Base-by-base conservation (phyloP, 2,888 invertebrate genomes). In the Sphaerophoria taeniata region DNA sequence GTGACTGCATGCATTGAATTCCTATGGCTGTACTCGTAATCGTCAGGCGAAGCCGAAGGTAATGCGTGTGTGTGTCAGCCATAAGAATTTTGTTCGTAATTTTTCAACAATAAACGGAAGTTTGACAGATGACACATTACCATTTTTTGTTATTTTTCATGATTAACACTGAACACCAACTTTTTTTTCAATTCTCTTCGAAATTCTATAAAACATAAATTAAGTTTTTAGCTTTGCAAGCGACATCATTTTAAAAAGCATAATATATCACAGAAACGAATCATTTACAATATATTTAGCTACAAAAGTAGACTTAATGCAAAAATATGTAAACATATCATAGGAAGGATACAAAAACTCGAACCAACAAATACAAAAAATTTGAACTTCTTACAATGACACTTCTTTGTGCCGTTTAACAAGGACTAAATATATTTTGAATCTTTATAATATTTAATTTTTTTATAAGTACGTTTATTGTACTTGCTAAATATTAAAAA, bases 211-310 rank as follows among this genome's bases (percentile, higher is more conserved):
- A 65, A 43, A n/a, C 4, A 4, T 2, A 47, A 56, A 9, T 78
- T 83, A 47, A 31, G 24, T 67, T 78, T 74, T 39, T n/a, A 65
- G 73, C 73, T 80, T 73, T 56, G 56, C 76, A 70, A 85, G 85
- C 85, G 85, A 85, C 85, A 85, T 85, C 85, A 81, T 85, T 85
- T 81, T 85, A 81, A 81, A 56, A 85, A 65, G 81, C 56, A 72
- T 73, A 49, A 67, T 85, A 85, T 85, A 85, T 85, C 84, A 85
- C 84, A 70, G 56, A 80, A 85, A 85, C 69, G 72, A 85, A 85
- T 85, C 85, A 85, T 81, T 85, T 85, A 85, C 85, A 76, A 85
- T 61, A 73, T 45, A 24, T 51, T 9, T 85, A 81, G 81, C 85
- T 85, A 77, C 81, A 77, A 73, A 69, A 76, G 85, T 85, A 81